These are phyloP conservation scores for Amphiprion clarkii DNA, from an alignment of 2,797 vertebrate genomes.

Conservation along the genomic window DNA sequence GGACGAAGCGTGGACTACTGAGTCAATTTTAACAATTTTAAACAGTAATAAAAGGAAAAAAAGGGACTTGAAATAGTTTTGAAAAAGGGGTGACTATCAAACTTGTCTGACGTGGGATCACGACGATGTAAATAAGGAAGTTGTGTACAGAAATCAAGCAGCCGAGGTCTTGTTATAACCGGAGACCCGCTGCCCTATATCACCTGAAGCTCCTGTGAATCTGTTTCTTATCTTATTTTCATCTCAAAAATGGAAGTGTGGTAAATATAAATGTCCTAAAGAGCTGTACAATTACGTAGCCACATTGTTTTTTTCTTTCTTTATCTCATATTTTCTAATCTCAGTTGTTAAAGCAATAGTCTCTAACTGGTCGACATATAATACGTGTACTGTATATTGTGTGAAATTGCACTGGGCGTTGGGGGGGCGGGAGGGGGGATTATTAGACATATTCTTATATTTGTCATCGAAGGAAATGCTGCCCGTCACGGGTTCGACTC, in stretches of 20 bases:
- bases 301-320: slow-evolving; percentile 60
- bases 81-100: slow-evolving; percentile 63
- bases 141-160: slow-evolving; percentile 82
- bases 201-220: slow-evolving; percentile 80
- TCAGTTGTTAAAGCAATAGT: slow-evolving; percentile 77
- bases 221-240: slow-evolving; percentile 78
- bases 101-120: slow-evolving; percentile 69
- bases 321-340: slow-evolving; percentile 70
- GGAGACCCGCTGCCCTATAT: slow-evolving; percentile 77
- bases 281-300: slow-evolving; percentile 63
- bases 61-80: slow-evolving; percentile 59
- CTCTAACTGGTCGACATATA: slow-evolving; percentile 77
- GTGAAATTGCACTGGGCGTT: slow-evolving; percentile 74
- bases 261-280: slow-evolving; percentile 75
- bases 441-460: slow-evolving; percentile 73
- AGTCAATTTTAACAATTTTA: slow-evolving; percentile 67
- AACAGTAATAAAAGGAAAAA: slow-evolving; percentile 51
- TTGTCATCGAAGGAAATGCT: slow-evolving; percentile 61
- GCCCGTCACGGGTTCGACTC: slow-evolving; percentile 38
- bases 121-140: slow-evolving; percentile 79
- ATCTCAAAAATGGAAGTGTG: slow-evolving; percentile 69
- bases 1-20: slow-evolving; percentile 62
- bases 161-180: slow-evolving; percentile 77
- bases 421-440: slow-evolving; percentile 29
- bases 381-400: slow-evolving; percentile 82